A percentile compares a stretch with the other conserved stretches of the same genome.
phyloP scores from a whole-genome alignment of 1,140 invertebrate species.

The Luehdorfia chinensis region DNA sequence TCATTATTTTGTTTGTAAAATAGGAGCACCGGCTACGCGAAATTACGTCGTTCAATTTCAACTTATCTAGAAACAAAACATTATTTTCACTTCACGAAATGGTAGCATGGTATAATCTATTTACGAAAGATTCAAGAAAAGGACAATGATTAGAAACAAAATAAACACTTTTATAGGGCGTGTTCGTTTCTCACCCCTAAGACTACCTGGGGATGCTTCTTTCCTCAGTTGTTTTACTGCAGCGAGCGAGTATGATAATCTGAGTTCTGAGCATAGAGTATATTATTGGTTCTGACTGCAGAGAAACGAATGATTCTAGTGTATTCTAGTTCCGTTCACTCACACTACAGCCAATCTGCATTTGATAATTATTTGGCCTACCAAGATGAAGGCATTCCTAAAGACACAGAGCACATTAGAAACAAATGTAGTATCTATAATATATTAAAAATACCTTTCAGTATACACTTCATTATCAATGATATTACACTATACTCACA shows the following conservation, averaged over 20 bases:
- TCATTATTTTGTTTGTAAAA: constrained; percentile 76
- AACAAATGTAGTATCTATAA: no score
- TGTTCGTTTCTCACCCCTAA: constrained; percentile 9
- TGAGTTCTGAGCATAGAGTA: no score
- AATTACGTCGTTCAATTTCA: constrained; percentile 23
- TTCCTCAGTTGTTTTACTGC: constrained; percentile 2
- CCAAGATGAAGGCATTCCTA: no score
- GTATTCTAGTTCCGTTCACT: not conserved
- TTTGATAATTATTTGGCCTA: no score
- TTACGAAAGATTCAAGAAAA: constrained; percentile 8
- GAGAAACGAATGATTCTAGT: not conserved
- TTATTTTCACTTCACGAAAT: constrained; percentile 21
- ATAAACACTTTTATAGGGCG: constrained; percentile 1
- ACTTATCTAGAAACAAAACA: constrained; percentile 25
- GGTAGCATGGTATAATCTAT: constrained; percentile 14
- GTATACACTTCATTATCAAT: no score
- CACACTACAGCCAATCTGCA: no score
- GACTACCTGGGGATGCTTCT: not conserved
- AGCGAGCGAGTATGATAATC: no score
- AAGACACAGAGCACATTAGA: no score
- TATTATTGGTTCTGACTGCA: constrained; percentile 5
- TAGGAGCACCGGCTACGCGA: constrained; percentile 35
- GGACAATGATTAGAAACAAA: not conserved
- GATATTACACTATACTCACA: no score
- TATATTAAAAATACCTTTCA: no score